A percentile compares a stretch with the other conserved stretches of the same genome.
These are phyloP conservation scores for Dione juno DNA, from an alignment of 2,888 invertebrate genomes.

Conservation along the genomic window DNA sequence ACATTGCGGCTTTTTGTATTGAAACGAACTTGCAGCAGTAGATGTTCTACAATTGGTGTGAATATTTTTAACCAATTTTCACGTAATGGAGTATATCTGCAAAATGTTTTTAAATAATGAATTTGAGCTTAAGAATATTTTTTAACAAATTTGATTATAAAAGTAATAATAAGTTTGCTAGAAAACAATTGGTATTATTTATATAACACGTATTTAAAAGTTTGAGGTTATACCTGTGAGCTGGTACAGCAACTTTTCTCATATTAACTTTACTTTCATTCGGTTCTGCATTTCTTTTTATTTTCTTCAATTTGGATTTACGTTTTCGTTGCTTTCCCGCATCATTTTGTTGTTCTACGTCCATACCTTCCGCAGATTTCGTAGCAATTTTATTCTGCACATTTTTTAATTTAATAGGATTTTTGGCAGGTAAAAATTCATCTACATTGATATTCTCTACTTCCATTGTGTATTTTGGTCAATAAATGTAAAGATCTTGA, in stretches of 20 bases:
- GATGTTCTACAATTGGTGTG: constrained; percentile 97
- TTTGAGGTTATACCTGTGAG: constrained; percentile 86
- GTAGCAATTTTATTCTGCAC: constrained; percentile 78
- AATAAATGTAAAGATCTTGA: constrained; percentile 7
- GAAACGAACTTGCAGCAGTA: constrained; percentile 96
- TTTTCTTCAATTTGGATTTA: constrained; percentile 71
- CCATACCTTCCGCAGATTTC: constrained; percentile 84
- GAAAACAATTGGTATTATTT: too few species aligned
- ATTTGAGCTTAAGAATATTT: neutral
- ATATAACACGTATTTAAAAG: neutral
- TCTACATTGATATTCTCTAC: constrained; percentile 79
- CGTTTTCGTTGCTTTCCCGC: constrained; percentile 77
- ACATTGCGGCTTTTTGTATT: constrained; percentile 96
- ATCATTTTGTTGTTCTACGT: constrained; percentile 86
- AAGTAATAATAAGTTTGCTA: too few species aligned
- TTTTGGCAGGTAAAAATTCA: constrained; percentile 80
- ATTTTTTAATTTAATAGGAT: constrained; percentile 76
- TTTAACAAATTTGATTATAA: too few species aligned
- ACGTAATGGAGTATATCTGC: constrained; percentile 95
- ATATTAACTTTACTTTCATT: constrained; percentile 84
- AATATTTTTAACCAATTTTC: constrained; percentile 99
- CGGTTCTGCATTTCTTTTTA: constrained; percentile 68
- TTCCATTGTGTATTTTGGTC: constrained; percentile 60
- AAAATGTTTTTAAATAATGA: constrained; percentile 43
- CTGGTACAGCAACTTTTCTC: constrained; percentile 93